phyloP scores from a whole-genome alignment of 2,888 invertebrate genomes.

The Tuta absoluta region DNA sequence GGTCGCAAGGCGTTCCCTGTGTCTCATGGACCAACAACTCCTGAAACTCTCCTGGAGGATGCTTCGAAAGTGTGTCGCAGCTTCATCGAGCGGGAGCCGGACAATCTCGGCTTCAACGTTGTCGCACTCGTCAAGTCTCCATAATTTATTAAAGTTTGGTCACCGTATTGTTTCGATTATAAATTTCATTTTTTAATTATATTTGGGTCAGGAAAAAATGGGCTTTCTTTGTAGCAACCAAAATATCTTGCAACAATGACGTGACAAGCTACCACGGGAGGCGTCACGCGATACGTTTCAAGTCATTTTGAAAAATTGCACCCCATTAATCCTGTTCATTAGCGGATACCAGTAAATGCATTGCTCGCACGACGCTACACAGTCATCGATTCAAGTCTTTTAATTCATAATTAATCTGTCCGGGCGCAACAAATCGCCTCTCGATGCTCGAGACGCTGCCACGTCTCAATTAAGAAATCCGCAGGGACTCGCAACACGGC shows the following conservation, averaged over 20 bases:
- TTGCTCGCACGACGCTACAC: constrained; percentile 45
- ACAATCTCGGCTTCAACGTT: constrained; percentile 92
- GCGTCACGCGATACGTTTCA: constrained; percentile 60
- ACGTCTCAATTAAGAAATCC: constrained; percentile 77
- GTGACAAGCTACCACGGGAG: neutral
- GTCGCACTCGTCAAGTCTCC: constrained; percentile 86
- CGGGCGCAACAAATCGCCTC: constrained; percentile 68
- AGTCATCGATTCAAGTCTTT: constrained; percentile 59
- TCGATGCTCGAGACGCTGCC: constrained; percentile 56
- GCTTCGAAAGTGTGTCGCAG: constrained; percentile 90
- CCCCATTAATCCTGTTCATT: constrained; percentile 67
- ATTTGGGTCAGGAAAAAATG: neutral
- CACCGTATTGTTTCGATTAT: neutral
- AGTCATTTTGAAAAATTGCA: constrained; percentile 59
- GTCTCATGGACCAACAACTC: constrained; percentile 88
- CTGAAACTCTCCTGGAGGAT: constrained; percentile 89
- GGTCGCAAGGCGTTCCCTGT: constrained; percentile 85
- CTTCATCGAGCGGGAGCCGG: constrained; percentile 92
- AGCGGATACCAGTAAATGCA: constrained; percentile 54
- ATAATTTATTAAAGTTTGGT: constrained; percentile 30
- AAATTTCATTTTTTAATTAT: neutral
- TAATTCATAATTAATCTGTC: constrained; percentile 70
- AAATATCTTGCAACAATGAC: neutral
- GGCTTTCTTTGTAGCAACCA: neutral
- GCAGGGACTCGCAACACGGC: constrained; percentile 67